A percentile compares a stretch with the other conserved stretches of the same genome.
phyloP scores from a whole-genome alignment of 2,113 vertebrate genomes.

The Cyanoderma ruficeps region DNA sequence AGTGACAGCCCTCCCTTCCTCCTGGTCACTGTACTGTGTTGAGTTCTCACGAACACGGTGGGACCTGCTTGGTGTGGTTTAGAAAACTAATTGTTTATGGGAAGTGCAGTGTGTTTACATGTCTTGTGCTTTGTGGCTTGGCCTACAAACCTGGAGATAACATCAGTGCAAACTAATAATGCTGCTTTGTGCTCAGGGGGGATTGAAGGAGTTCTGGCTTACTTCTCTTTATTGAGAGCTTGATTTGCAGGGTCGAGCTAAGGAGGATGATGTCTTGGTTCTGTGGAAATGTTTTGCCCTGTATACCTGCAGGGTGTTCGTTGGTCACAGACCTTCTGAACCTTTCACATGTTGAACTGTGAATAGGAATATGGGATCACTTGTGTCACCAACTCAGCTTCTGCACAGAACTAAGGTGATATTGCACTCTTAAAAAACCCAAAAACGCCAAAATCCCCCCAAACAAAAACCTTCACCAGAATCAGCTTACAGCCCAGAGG shows the following conservation, averaged over 20 bases:
- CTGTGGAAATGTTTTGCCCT: neutral
- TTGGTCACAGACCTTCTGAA: neutral
- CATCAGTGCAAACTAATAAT: neutral
- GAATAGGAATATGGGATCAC: neutral
- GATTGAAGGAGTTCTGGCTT: neutral
- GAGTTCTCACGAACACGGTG: neutral
- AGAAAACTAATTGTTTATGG: neutral
- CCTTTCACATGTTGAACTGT: neutral
- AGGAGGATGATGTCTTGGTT: neutral
- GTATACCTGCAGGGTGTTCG: neutral
- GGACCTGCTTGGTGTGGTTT: neutral
- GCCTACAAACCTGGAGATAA: neutral
- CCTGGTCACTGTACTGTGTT: accelerated
- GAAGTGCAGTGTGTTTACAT: neutral
- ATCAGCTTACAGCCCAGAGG: neutral
- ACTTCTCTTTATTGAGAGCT: neutral
- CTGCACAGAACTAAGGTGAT: neutral
- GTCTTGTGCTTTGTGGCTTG: neutral
- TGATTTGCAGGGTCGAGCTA: neutral
- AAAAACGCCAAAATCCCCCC: neutral
- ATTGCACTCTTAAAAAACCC: neutral
- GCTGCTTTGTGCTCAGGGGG: neutral
- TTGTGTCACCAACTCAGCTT: neutral
- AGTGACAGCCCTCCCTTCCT: neutral
- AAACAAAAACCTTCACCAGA: neutral